Evolutionary conservation across 35 echinoderm and acorn worm genomes (phyloP), one percentile per base, ranked within the genome.

Genomic region (Heliocidaris tuberculata): DNA sequence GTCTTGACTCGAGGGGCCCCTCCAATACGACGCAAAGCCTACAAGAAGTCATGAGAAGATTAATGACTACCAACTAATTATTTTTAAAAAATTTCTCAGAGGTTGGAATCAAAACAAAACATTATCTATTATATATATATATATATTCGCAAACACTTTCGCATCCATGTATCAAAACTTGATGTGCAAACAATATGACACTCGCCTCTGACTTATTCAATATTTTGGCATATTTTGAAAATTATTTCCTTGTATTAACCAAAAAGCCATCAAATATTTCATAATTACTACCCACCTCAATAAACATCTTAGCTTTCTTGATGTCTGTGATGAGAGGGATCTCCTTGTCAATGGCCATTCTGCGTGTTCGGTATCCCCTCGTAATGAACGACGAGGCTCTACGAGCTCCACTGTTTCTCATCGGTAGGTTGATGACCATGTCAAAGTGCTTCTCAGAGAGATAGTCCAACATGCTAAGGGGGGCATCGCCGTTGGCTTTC

Each of bases 241-340:
- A 42, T 1, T 42, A 42, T 42, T 42, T 42, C 35, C 3, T 42
- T 42, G 35, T 42, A 42, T 1, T 42, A 3, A 42, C 35, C 1
- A 1, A 0, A 42, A 42, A 42, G 35, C 35, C 35, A 42, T 42
- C 35, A 0, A 42, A 42, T 42, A 42, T 42, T 42, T 42, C 3
- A 42, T 42, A 42, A 42, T 3, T 42, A 71, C 27, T 78, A 32
- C 52, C 9, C 94, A 97, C 98, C 98, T 99, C 97, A 30, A 99
- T 86, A 87, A 99, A 99, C 93, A 99, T 94, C 60, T 99, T 99
- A 0, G 96, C 97, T 93, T 97, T 99, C 96, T 99, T 99, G 24
- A 99, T 96, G 86, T 99, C 98, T 0, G 98, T 99, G 60, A 99
- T 97, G 27, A 99, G 96, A 0, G 98, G 98, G 30, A 99, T 99